Evolutionary conservation across 2,888 invertebrate species (phyloP).

Genomic region (Mesorhabditis belari): DNA sequence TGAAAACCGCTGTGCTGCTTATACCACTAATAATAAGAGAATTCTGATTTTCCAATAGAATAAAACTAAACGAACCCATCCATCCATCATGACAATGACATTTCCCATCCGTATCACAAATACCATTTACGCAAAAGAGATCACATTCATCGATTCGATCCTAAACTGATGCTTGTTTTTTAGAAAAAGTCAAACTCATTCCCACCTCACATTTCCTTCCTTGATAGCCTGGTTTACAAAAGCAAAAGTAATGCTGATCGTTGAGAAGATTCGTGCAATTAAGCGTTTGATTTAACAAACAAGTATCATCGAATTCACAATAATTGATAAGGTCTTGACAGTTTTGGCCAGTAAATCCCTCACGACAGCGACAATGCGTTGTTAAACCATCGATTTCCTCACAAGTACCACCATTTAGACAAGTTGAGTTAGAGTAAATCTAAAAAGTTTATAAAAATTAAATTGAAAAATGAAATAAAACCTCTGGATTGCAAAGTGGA

Average conservation of each 20-base stretch:
- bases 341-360: neutral
- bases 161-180: too few species aligned
- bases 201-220: neutral
- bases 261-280: neutral
- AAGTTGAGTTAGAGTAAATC: neutral
- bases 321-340: neutral
- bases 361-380: neutral
- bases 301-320: neutral
- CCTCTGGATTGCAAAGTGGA: neutral
- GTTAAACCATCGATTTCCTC: neutral
- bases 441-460: neutral
- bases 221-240: neutral
- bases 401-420: neutral
- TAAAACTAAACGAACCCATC: too few species aligned
- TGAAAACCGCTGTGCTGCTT: too few species aligned
- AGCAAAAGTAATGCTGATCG: neutral
- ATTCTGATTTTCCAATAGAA: too few species aligned
- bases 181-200: too few species aligned
- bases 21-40: too few species aligned
- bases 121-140: too few species aligned
- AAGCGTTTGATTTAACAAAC: neutral
- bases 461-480: neutral
- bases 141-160: too few species aligned
- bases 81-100: too few species aligned
- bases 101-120: too few species aligned